Evolutionary conservation across 2,888 invertebrate species (phyloP), one percentile per base, ranked within the genome.

Genomic region (Fissipunctia ypsillon): DNA sequence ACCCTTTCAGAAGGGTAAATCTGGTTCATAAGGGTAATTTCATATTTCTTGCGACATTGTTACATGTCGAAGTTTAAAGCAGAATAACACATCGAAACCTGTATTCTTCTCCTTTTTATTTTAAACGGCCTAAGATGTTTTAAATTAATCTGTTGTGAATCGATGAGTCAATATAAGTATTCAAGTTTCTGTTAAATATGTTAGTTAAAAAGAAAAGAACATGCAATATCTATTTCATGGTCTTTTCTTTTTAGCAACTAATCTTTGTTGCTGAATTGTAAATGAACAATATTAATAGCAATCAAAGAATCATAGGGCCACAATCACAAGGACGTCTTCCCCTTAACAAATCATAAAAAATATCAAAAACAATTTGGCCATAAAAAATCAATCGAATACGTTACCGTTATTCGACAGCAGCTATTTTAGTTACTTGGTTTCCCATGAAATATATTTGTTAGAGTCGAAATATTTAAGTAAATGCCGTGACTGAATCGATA

Each of bases 301-400:
- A 63, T 41, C 48, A 59, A 0, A 35, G 14, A 74, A 63, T 12
- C 45, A 28, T 72, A 76, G 35, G 60, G 76, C 19, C 52, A 70
- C 54, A 65, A 25, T 28, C 41, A 48, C 31, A 61, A 12, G 31
- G 6, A 63, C 16, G 6, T 12, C 90, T 88, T 90, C 90, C 70
- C 91, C 92, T 93, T 93, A 93, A 93, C 82, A 76, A 77, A 83
- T 80, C 80, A 85, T 84, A 89, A 91, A 91, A 90, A 88, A 91
- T 88, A 89, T 87, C 87, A 87, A 92, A 92, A 92, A 91, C 91
- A 91, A 91, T 92, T 91, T 92, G 90, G 91, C 91, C 88, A 89
- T 92, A 92, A 93, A 93, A 93, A 94, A 94, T 94, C 92, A 94
- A 94, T 93, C 90, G 91, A 78, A 82, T 85, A 85, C 79, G 76